Conservation (phyloP, 2,888 invertebrate species). For the Cylindroiulus punctatus region DNA sequence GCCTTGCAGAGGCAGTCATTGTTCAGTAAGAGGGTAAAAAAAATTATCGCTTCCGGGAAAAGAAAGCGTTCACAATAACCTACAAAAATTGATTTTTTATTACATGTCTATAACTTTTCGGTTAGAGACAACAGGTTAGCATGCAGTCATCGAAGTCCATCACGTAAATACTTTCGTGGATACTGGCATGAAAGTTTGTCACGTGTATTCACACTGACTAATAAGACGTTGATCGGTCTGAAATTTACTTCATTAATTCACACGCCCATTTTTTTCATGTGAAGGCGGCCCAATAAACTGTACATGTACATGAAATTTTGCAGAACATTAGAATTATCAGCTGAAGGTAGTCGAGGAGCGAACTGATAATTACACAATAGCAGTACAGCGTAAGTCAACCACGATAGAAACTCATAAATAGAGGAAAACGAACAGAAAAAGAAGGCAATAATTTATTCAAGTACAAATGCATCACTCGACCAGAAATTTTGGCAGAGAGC, state of each 20-base stretch:
- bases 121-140: neutral
- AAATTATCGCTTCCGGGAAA: constrained; percentile 13
- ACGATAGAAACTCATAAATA: neutral
- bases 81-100: neutral
- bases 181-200: too few relatives aligned
- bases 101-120: neutral
- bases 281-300: neutral
- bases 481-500: constrained; percentile 29
- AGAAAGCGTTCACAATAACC: neutral
- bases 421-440: neutral
- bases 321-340: neutral
- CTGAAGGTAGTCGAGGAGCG: too few relatives aligned
- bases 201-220: too few relatives aligned
- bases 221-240: too few relatives aligned
- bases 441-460: constrained; percentile 35
- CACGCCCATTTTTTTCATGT: too few relatives aligned
- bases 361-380: too few relatives aligned
- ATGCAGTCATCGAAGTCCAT: neutral
- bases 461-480: neutral
- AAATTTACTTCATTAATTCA: too few relatives aligned
- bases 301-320: neutral
- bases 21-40: neutral
- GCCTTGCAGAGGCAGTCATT: neutral
- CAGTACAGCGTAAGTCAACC: neutral
- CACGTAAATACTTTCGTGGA: neutral